These are phyloP conservation scores for Melinaea menophilus DNA, from an alignment of 2,888 invertebrate species.

Conservation along the genomic window DNA sequence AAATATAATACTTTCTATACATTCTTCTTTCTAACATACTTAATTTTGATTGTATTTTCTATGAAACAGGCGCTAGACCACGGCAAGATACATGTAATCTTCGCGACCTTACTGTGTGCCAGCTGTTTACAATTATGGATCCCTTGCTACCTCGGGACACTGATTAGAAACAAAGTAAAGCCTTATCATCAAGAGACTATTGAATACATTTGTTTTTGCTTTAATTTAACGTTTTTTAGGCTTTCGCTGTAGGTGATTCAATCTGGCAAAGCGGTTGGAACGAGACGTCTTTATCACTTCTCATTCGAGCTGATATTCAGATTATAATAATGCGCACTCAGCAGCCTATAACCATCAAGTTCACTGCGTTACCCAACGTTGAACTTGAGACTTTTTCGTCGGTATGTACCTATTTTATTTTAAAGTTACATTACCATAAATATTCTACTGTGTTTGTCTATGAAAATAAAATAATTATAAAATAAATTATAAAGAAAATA, in stretches of 20 bases:
- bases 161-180: constrained; percentile 53
- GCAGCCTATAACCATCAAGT: constrained; percentile 54
- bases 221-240: constrained; percentile 37
- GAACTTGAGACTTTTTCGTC: constrained; percentile 60
- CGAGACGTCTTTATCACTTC: constrained; percentile 41
- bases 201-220: not conserved
- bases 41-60: not conserved
- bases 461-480: too few species aligned
- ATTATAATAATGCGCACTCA: constrained; percentile 52
- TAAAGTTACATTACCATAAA: not conserved
- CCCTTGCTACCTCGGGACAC: constrained; percentile 59
- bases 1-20: not conserved
- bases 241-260: constrained; percentile 52
- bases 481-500: too few species aligned
- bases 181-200: too few species aligned
- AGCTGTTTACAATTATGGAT: constrained; percentile 54
- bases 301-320: constrained; percentile 47
- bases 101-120: constrained; percentile 40
- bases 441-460: too few species aligned
- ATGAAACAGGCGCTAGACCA: constrained; percentile 47
- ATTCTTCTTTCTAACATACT: not conserved
- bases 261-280: constrained; percentile 60
- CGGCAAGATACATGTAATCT: constrained; percentile 49
- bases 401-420: constrained; percentile 34
- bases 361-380: constrained; percentile 51